Percentiles rank a stretch among this genome's conserved stretches.
These are phyloP conservation scores for Apamea crenata DNA, from an alignment of 2,888 invertebrate species.

Conservation along the genomic window DNA sequence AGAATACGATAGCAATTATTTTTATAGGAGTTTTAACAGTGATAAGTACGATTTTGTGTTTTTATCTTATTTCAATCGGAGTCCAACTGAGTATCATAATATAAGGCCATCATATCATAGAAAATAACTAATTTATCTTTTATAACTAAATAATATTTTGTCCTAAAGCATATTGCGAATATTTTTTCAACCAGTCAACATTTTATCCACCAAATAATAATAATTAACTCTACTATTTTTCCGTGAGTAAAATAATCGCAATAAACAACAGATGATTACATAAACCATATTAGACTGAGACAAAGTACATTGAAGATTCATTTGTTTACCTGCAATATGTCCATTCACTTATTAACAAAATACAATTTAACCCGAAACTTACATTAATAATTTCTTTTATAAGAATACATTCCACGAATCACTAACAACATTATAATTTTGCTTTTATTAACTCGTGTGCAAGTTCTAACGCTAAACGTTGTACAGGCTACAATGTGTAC, in stretches of 20 bases:
- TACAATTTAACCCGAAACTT: constrained; percentile 59
- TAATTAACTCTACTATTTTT: neutral
- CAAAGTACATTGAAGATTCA: constrained; percentile 13
- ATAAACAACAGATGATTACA: constrained; percentile 14
- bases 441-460: constrained; percentile 58
- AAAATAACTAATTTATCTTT: constrained; percentile 29
- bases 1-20: neutral
- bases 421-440: constrained; percentile 62
- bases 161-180: constrained; percentile 26
- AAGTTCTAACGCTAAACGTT: constrained; percentile 48
- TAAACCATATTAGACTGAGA: constrained; percentile 6
- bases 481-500: constrained; percentile 24
- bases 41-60: constrained; percentile 33
- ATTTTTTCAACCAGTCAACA: constrained; percentile 27
- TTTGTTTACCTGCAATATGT: constrained; percentile 11
- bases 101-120: constrained; percentile 44
- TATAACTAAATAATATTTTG: constrained; percentile 49
- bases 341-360: constrained; percentile 45
- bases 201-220: neutral
- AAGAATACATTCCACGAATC: constrained; percentile 58
- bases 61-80: constrained; percentile 27
- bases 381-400: constrained; percentile 60
- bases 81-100: constrained; percentile 57
- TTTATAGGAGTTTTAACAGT: neutral
- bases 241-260: constrained; percentile 26